Conservation (phyloP, 37 sponge, comb jelly and placozoan species). For the Oopsacas minuta region DNA sequence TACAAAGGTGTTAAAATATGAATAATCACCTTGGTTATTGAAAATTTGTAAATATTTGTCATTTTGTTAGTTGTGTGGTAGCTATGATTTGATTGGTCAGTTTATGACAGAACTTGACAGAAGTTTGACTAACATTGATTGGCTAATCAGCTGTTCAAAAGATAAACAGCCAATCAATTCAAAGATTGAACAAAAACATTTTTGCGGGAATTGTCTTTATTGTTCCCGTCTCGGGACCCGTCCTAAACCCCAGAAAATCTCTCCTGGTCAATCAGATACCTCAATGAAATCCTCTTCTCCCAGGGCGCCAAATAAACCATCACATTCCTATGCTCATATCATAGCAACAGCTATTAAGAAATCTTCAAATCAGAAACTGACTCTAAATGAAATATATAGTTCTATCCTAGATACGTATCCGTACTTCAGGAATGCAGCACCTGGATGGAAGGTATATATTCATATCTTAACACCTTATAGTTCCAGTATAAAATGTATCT, state of each 20-base stretch:
- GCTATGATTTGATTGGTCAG: background rate
- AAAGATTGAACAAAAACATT: background rate
- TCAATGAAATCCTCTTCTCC: background rate
- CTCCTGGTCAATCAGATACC: background rate
- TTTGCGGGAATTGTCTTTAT: background rate
- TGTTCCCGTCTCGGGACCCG: background rate
- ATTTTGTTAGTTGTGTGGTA: too few species aligned
- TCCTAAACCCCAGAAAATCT: background rate
- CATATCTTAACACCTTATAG: background rate
- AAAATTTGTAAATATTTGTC: too few species aligned
- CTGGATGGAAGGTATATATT: background rate
- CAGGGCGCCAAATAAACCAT: background rate
- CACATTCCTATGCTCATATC: background rate
- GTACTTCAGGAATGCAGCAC: background rate
- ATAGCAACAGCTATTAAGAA: background rate
- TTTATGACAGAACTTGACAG: background rate
- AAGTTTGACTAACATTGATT: conserved; percentile 15
- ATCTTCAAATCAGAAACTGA: background rate
- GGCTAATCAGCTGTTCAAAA: background rate
- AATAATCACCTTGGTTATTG: too few species aligned
- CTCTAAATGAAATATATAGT: background rate
- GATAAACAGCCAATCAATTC: background rate
- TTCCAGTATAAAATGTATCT: background rate
- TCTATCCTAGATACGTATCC: background rate
- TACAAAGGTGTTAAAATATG: too few species aligned